Evolutionary conservation across 2,888 invertebrate genomes (phyloP).

Genomic region (Melolontha melolontha): DNA sequence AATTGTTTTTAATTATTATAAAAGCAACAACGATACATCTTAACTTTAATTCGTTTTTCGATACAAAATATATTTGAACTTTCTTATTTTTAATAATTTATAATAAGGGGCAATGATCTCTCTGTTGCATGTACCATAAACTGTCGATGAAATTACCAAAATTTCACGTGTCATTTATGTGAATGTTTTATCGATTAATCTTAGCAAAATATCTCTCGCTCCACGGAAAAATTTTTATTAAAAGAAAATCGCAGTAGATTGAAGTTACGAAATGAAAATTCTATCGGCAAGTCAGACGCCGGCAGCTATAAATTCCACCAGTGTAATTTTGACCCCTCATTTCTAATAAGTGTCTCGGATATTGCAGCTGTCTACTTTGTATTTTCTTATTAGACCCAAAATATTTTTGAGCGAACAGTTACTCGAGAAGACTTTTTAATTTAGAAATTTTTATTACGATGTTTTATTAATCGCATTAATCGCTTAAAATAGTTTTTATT

Average conservation of each 20-base stretch:
- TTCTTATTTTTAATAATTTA: too few relatives aligned
- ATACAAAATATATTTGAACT: too few relatives aligned
- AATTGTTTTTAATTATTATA: too few relatives aligned
- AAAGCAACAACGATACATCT: too few relatives aligned
- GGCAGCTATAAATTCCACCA: constrained; percentile 22
- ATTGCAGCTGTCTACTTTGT: constrained; percentile 29
- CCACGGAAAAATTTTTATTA: constrained; percentile 6
- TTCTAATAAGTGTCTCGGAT: constrained; percentile 14
- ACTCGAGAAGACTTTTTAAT: not conserved
- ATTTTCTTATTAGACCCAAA: constrained; percentile 16
- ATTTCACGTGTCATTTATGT: not conserved
- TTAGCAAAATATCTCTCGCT: not conserved
- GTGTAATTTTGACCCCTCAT: constrained; percentile 19
- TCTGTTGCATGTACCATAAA: not conserved
- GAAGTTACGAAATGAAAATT: constrained; percentile 16
- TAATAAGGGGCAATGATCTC: too few relatives aligned
- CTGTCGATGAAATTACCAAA: not conserved
- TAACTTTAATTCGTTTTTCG: too few relatives aligned
- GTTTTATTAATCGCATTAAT: too few relatives aligned
- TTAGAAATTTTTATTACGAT: too few relatives aligned
- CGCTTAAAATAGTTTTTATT: too few relatives aligned
- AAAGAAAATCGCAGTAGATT: not conserved
- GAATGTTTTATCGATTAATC: not conserved
- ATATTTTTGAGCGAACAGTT: constrained; percentile 2
- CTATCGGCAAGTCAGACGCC: not conserved